Base-by-base conservation (phyloP, 2,113 vertebrate species). In the Entelurus aequoreus region DNA sequence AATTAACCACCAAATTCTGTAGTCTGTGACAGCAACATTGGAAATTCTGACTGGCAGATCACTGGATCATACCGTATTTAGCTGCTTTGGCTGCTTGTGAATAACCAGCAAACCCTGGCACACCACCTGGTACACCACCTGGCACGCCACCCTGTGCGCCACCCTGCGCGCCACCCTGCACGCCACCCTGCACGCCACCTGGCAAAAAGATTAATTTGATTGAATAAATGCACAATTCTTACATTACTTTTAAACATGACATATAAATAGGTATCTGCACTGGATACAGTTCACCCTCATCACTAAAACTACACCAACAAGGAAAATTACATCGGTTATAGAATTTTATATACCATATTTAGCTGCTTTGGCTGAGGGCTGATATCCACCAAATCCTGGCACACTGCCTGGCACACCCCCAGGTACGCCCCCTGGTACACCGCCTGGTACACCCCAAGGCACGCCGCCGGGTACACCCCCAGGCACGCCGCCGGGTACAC, bases 291-390 rank as follows among this genome's bases (percentile, higher is more conserved):
- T 62, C 81, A 14, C 62, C 15, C 1, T 75, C 79, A 2, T 68
- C 80, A 6, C 70, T 62, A 1, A 83, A 76, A 8, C 65, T 13
- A 4, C 71, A 28, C 74, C 68, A 54, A 72, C 78, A 6, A 71
- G 15, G 40, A 73, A 37, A 47, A 37, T 38, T 54, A 46, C 3
- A 42, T 7, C 8, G 7, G 7, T 8, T 38, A 38, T 6, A 38
- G 38, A 5, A 38, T 8, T 38, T 38, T 8, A 5, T 37, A 42
- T 44, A 57, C 40, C 40, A 4, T 56, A 56, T 42, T 56, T 56
- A 42, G 54, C 54, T 42, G 54, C 54, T 19, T 56, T 56, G 38
- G 37, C 38, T 16, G 54, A 15, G 15, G 36, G 54, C 9, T n/a
- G 14, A 56, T 56, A 56, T 56, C 37, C 54, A 42, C 54, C 54